A percentile compares a stretch with the other conserved stretches of the same genome.
Conservation (phyloP, 1,140 invertebrate genomes). For the Alviniconcha marisindica region DNA sequence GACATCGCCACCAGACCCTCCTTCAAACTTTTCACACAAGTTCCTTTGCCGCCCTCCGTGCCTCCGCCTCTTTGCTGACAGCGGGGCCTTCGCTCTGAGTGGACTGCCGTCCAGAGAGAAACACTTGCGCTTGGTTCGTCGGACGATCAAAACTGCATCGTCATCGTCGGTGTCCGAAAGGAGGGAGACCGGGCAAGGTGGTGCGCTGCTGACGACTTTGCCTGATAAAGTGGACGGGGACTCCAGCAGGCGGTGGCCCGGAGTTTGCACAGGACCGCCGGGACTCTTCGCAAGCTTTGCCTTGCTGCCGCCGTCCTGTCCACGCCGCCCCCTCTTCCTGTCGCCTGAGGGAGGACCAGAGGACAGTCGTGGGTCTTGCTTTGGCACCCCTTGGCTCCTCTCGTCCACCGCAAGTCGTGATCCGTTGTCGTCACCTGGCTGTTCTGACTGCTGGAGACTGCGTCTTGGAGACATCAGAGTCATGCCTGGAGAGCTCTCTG, state of each 20-base stretch:
- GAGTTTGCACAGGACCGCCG: background rate
- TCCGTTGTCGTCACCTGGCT: no score
- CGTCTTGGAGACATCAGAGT: no score
- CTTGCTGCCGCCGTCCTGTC: background rate
- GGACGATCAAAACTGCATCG: conserved; percentile 37
- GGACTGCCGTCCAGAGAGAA: conserved; percentile 48
- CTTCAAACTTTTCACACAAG: background rate
- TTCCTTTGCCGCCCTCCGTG: background rate
- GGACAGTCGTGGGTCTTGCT: no score
- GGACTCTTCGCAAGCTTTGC: no score
- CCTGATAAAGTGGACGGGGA: background rate
- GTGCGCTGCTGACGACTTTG: conserved; percentile 26
- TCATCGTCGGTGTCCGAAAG: conserved; percentile 35
- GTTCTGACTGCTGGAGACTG: no score
- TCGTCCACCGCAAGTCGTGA: no score
- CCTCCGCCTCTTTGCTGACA: background rate
- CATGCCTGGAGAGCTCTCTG: no score
- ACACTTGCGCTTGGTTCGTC: conserved; percentile 50
- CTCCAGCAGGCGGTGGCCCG: background rate
- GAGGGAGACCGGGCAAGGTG: conserved; percentile 7
- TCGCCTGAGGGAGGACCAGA: background rate
- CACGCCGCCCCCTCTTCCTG: conserved; percentile 17
- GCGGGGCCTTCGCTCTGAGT: conserved; percentile 27
- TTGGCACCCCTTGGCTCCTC: no score
- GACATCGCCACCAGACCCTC: background rate